Base-by-base conservation (phyloP, 37 sponge, comb jelly and placozoan species). In the Beroe ovata region DNA sequence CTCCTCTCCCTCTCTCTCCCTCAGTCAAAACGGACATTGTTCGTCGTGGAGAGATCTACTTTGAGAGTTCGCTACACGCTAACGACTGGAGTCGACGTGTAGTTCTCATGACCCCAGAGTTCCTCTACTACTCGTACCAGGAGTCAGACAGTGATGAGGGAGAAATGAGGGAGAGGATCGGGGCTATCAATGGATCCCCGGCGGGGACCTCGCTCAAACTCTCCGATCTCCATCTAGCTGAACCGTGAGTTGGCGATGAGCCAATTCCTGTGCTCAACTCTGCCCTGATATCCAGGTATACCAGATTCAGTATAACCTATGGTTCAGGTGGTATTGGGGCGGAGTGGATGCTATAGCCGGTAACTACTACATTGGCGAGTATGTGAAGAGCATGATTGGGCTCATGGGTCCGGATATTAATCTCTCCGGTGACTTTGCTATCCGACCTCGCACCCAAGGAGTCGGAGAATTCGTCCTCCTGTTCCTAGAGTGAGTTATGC, bases 191-290 rank as follows among this genome's bases (percentile, higher is more conserved):
- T 8, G 38, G 36, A 0, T 42, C 42, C 26, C 84, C 36, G 41
- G 54, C 84, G 21, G 22, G n/a, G 16, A 19, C 25, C n/a, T 25
- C 42, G 11, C 42, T 32, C 38, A 77, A 77, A 42, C 54, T 77
- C 3, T 77, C 84, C 2, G 84, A 77, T 1, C 84, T 77, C 6
- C 84, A 77, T 23, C 84, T 77, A 25, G 84, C 84, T 77, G 84
- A 77, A 23, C 84, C 84, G 84, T 77, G 84, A 77, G 84, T 77
- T n/a, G n/a, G n/a, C n/a, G n/a, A n/a, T n/a, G n/a, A n/a, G n/a
- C n/a, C n/a, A n/a, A n/a, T n/a, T n/a, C n/a, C n/a, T n/a, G n/a
- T n/a, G n/a, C n/a, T n/a, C n/a, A n/a, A n/a, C n/a, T n/a, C n/a
- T n/a, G n/a, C n/a, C n/a, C n/a, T n/a, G n/a, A n/a, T n/a, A n/a